Evolutionary conservation across 2,797 vertebrate genomes (phyloP), one percentile per base, ranked within the genome.

Genomic region (Tokudaia tokunoshimensis): DNA sequence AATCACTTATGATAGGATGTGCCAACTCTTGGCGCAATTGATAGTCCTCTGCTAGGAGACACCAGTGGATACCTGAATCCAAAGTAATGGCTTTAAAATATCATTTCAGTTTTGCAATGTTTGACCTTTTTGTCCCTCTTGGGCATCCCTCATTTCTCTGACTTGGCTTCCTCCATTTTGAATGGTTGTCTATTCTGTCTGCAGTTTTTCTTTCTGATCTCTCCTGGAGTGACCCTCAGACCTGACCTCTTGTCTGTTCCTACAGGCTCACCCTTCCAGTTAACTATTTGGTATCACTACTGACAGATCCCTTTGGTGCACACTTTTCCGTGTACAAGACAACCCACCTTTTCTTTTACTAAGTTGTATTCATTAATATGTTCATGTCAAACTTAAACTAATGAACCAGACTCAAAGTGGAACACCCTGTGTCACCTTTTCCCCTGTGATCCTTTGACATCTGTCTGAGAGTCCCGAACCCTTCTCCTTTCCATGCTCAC

Each of bases 321-420:
- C 34, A 72, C 31, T 59, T 59, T 10, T 84, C 52, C 52, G 34
- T 15, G 15, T 65, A 15, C 84, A 88, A 88, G 95, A 4, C n/a
- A 83, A 55, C 52, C 59, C 7, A 15, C 26, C 29, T 24, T 81
- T 76, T 92, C 61, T 96, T 50, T 63, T 44, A 83, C 47, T 47
- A 76, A 52, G 31, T 91, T 20, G 3, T 61, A 31, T 26, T 78
- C 59, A 15, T 50, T 87, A 80, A 55, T 80, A 74, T 61, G 61
- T 92, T 61, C 86, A 44, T 41, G 59, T 29, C 82, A 91, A 26
- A n/a, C 50, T 74, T 84, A 90, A 95, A 44, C n/a, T 24, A 93
- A 83, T 26, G 31, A 91, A 34, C 52, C 61, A 81, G 55, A 93
- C 52, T 88, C 44, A n/a, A 89, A 75, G 55, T 59, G 52, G 52